A percentile compares a stretch with the other conserved stretches of the same genome.
These are phyloP conservation scores for Ciconia nigra DNA, from an alignment of 2,797 vertebrate genomes.

Conservation along the genomic window DNA sequence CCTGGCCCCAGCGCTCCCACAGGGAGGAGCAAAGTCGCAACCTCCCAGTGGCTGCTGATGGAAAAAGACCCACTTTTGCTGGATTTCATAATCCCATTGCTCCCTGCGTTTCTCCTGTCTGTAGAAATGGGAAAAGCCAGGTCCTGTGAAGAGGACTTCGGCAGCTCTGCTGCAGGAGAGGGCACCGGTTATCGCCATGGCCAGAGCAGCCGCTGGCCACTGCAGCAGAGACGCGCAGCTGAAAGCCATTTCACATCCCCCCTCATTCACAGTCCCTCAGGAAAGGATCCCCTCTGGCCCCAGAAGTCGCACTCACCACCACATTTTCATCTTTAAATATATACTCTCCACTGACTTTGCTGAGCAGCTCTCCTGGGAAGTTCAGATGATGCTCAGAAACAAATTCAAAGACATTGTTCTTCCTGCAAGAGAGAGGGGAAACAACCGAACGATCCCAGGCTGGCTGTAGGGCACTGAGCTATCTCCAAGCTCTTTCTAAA, in stretches of 20 bases:
- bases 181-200: accelerated
- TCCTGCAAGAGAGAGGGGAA: constrained; percentile 66
- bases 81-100: neutral
- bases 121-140: neutral
- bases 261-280: accelerated
- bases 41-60: neutral
- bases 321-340: constrained; percentile 80
- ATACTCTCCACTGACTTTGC: constrained; percentile 77
- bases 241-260: neutral
- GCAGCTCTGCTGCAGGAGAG: neutral
- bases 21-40: neutral
- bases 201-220: neutral
- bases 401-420: constrained; percentile 77
- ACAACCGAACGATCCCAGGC: accelerated
- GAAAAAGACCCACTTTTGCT: neutral
- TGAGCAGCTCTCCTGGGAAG: constrained; percentile 81
- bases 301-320: constrained; percentile 61
- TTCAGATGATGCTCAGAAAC: constrained; percentile 78
- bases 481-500: neutral
- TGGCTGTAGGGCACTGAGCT: neutral
- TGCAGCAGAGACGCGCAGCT: neutral
- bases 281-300: neutral
- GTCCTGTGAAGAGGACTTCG: accelerated
- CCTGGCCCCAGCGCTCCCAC: neutral
- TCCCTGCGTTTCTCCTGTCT: neutral